Conservation (phyloP, 2,797 vertebrate species). For the Bufotes viridis region DNA sequence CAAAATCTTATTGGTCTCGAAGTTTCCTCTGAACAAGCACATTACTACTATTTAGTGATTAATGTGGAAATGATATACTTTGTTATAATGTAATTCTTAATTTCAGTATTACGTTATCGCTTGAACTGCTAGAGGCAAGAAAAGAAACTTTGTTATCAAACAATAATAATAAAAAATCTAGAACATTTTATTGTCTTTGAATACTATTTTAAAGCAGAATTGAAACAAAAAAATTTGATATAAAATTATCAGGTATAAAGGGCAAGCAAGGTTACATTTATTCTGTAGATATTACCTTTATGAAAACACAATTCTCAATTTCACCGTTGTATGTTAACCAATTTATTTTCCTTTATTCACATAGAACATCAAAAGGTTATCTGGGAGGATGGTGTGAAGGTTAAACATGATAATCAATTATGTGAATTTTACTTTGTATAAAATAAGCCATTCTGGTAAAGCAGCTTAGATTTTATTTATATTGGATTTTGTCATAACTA, state of each 20-base stretch:
- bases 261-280: constrained; percentile 42
- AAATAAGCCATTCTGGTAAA: not conserved
- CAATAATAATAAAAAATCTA: too few relatives aligned
- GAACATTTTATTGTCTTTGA: constrained; percentile 3
- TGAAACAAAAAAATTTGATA: constrained; percentile 32
- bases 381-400: constrained; percentile 35
- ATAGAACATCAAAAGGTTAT: constrained; percentile 33
- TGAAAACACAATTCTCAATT: constrained; percentile 25
- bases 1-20: too few relatives aligned
- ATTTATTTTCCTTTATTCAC: constrained; percentile 31
- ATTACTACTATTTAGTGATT: too few relatives aligned
- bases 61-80: too few relatives aligned
- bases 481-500: too few relatives aligned
- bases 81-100: too few relatives aligned
- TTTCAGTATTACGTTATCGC: not conserved
- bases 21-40: too few relatives aligned
- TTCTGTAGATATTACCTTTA: constrained; percentile 21
- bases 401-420: constrained; percentile 31
- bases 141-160: too few relatives aligned
- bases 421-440: not conserved
- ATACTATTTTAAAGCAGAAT: constrained; percentile 26
- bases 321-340: constrained; percentile 20
- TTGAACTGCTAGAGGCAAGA: not conserved
- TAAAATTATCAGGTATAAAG: constrained; percentile 37
- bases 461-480: not conserved